These are phyloP conservation scores for Carpatolechia fugitivella DNA, from an alignment of 2,888 invertebrate genomes.

Conservation along the genomic window DNA sequence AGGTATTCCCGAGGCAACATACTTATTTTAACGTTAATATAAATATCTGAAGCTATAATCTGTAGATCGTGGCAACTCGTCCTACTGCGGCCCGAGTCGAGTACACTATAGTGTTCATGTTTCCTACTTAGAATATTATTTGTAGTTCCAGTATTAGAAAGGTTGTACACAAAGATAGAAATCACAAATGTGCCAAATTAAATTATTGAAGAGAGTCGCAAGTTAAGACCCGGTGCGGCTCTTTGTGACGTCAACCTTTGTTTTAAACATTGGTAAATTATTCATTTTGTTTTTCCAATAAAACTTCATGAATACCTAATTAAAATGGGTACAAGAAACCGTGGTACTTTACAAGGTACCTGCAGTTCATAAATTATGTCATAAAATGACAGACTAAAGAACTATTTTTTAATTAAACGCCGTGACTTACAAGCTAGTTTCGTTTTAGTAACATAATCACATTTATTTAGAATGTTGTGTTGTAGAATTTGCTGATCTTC, in stretches of 20 bases:
- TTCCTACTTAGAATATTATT: too few relatives aligned
- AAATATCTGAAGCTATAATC: slow-evolving; percentile 53
- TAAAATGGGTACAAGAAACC: slow-evolving; percentile 71
- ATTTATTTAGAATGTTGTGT: slow-evolving; percentile 79
- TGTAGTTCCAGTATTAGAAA: too few relatives aligned
- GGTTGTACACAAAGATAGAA: too few relatives aligned
- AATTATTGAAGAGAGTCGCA: too few relatives aligned
- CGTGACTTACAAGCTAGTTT: slow-evolving; percentile 70
- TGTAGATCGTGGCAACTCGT: slow-evolving; percentile 41
- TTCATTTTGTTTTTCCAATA: slow-evolving; percentile 33
- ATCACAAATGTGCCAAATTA: too few relatives aligned
- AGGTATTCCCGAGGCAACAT: slow-evolving; percentile 38
- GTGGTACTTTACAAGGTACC: slow-evolving; percentile 70
- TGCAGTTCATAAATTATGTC: slow-evolving; percentile 68
- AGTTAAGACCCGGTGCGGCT: too few relatives aligned
- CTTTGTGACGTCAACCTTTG: too few relatives aligned
- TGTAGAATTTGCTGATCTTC: slow-evolving; percentile 72
- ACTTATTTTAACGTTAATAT: slow-evolving; percentile 42
- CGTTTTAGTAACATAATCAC: slow-evolving; percentile 73
- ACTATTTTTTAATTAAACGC: slow-evolving; percentile 68
- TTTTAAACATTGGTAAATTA: not conserved
- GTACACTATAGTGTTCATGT: too few relatives aligned
- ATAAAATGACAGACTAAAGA: slow-evolving; percentile 75
- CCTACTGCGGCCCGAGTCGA: too few relatives aligned
- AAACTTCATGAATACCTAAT: slow-evolving; percentile 53